phyloP scores from a whole-genome alignment of 1,140 invertebrate species.

The Cydia splendana region DNA sequence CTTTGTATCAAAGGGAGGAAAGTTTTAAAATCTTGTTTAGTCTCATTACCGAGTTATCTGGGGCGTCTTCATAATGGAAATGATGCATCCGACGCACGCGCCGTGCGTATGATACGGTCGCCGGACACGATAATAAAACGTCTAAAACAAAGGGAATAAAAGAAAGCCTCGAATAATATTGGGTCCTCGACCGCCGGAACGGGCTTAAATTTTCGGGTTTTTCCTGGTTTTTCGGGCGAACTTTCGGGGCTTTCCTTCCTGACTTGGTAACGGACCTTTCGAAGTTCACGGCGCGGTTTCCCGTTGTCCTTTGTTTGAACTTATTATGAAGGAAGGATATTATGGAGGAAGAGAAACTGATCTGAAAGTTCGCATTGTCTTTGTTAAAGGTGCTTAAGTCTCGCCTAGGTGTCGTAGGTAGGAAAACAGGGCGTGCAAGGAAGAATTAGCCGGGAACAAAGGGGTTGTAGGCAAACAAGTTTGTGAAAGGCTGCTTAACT shows the following conservation, averaged over 20 bases:
- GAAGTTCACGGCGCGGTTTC: constrained; percentile 59
- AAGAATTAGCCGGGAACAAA: constrained; percentile 28
- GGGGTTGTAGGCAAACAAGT: constrained; percentile 27
- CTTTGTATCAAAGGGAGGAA: constrained; percentile 54
- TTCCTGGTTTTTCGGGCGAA: constrained; percentile 66
- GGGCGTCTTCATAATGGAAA: constrained; percentile 40
- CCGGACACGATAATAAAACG: constrained; percentile 61
- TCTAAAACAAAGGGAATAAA: constrained; percentile 70
- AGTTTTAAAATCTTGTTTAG: constrained; percentile 60
- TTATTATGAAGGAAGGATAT: constrained; percentile 62
- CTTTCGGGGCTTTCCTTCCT: constrained; percentile 65
- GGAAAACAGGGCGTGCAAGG: neutral
- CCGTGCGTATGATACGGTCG: constrained; percentile 38
- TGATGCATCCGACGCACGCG: neutral
- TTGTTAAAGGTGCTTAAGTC: constrained; percentile 25
- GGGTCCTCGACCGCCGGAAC: constrained; percentile 58
- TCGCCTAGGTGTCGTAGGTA: constrained; percentile 15
- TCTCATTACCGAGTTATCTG: constrained; percentile 49
- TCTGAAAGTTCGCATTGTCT: constrained; percentile 35
- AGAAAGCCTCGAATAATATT: constrained; percentile 70
- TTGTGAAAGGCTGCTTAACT: constrained; percentile 20
- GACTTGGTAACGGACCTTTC: constrained; percentile 59
- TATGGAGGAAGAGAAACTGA: constrained; percentile 43
- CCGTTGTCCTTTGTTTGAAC: constrained; percentile 61
- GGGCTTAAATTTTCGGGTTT: constrained; percentile 64